These are phyloP conservation scores for Trissolcus basalis DNA, from an alignment of 1,140 invertebrate genomes.

Conservation along the genomic window DNA sequence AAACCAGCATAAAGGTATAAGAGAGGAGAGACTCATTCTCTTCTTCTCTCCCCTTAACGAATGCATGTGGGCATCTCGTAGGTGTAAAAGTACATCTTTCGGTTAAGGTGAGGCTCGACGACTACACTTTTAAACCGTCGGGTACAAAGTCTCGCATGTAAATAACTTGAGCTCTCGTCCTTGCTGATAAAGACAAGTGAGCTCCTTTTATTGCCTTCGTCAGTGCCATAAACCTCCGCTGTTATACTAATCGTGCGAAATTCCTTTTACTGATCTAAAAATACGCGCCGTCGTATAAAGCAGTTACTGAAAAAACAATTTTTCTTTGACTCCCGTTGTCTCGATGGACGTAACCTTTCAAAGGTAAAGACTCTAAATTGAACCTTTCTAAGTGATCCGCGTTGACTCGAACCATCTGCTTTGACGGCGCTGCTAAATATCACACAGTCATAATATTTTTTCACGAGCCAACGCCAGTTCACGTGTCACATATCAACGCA, in stretches of 20 bases:
- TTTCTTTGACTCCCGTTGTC: too few species aligned
- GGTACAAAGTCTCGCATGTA: conserved; percentile 40
- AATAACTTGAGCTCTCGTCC: conserved; percentile 36
- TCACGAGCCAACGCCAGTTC: conserved; percentile 10
- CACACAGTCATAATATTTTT: conserved; percentile 16
- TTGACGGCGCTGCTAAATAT: conserved; percentile 20
- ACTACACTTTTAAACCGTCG: conserved; percentile 40
- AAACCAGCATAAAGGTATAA: conserved; percentile 56
- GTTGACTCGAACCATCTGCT: conserved; percentile 26
- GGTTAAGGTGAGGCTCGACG: conserved; percentile 22
- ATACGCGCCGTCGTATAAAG: too few species aligned
- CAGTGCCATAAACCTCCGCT: neutral
- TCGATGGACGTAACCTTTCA: too few species aligned
- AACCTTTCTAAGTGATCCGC: conserved; percentile 12
- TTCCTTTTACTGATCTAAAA: too few species aligned
- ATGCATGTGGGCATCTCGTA: conserved; percentile 49
- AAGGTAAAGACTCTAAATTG: conserved; percentile 2
- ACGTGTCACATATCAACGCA: conserved; percentile 13
- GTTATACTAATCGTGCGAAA: neutral
- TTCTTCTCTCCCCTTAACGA: conserved; percentile 10
- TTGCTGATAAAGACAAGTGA: conserved; percentile 19
- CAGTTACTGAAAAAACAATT: too few species aligned
- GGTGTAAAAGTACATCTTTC: conserved; percentile 52
- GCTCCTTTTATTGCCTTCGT: neutral
- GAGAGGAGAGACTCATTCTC: conserved; percentile 23